Evolutionary conservation across 1,140 invertebrate genomes (phyloP).

Genomic region (Plodia interpunctella): DNA sequence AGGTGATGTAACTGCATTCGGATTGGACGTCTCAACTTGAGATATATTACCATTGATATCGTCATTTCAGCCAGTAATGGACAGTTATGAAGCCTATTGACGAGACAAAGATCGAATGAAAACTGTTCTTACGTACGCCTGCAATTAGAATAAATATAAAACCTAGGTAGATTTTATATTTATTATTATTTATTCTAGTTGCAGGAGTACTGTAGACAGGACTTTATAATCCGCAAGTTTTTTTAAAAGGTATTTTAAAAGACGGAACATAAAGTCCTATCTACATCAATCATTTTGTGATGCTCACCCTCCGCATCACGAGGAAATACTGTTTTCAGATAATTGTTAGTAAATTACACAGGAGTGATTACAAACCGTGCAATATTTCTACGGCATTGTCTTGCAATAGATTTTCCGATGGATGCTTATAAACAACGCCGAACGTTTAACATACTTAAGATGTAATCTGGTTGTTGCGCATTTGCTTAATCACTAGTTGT

Average conservation of each 20-base stretch:
- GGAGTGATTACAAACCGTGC: conserved; percentile 20
- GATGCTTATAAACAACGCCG: conserved; percentile 1
- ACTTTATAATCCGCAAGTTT: no score
- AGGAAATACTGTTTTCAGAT: not conserved
- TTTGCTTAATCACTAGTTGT: not conserved
- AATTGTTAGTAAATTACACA: conserved; percentile 16
- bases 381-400: conserved; percentile 6
- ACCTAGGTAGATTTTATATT: no score
- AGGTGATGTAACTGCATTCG: conserved; percentile 11
- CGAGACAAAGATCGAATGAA: no score
- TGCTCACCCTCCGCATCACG: conserved; percentile 3
- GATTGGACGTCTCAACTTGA: conserved; percentile 2
- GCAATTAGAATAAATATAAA: no score
- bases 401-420: conserved; percentile 2
- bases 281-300: not conserved
- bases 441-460: not conserved
- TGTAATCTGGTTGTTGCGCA: not conserved
- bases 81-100: no score
- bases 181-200: no score
- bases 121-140: no score
- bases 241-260: no score
- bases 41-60: not conserved
- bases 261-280: no score
- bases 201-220: no score
- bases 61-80: no score